Base-by-base conservation (phyloP, 2,888 invertebrate genomes). In the Allygus modestus region DNA sequence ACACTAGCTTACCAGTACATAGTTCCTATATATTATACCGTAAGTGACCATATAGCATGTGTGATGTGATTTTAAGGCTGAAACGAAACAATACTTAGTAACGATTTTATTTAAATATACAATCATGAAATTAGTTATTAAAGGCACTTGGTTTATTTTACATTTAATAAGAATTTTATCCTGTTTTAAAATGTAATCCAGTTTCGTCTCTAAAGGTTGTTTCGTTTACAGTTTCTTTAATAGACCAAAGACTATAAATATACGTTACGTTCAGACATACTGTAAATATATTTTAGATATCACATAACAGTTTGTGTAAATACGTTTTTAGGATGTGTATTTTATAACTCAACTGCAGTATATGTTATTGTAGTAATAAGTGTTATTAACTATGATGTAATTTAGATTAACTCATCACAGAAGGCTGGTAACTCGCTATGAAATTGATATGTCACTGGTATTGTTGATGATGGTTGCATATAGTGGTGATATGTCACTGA, bases 1-100 rank as follows among this genome's bases (percentile, higher is more conserved):
- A 65, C 1, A 0, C 26, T 65, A 65, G 65, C 31, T 65, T 28
- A 65, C 65, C 65, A 65, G n/a, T 54, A 11, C 31, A 65, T 65
- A 65, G 65, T 65, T 65, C 65, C 65, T 65, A 65, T 65, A 65
- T 28, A 2, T 58, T 65, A 58, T 17, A 65, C 65, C 65, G 12
- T 65, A 65, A 65, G 65, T 65, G 65, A 28, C 65, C 65, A 15
- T 28, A 23, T 65, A 65, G 65, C 1, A 65, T 11, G 28, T 28
- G 65, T 12, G 37, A 37, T 51, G 65, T 58, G 58, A 58, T 58
- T 58, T 65, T 26, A 65, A 65, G 31, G 58, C 23, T 58, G 58
- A 23, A 58, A 11, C 23, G 15, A 65, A 65, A 65, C 65, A 31
- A 65, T 12, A 65, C 28, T 26, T 65, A 37, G 37, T 7, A 9